phyloP scores from a whole-genome alignment of 2,797 vertebrate species.

The Leptodactylus fallax region DNA sequence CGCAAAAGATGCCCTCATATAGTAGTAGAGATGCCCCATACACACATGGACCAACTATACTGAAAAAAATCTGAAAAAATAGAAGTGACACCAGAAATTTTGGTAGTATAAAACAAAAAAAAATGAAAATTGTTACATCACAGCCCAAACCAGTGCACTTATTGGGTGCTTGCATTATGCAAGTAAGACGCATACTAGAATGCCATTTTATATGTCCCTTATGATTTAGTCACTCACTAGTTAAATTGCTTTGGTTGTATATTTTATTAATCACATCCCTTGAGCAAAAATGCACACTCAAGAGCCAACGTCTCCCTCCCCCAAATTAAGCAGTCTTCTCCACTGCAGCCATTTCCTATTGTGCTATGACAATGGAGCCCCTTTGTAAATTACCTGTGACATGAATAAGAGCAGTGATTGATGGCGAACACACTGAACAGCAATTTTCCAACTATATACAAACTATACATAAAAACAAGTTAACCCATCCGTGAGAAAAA shows the following conservation, averaged over 20 bases:
- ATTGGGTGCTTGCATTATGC: too few relatives aligned
- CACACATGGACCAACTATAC: too few relatives aligned
- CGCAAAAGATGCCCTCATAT: too few relatives aligned
- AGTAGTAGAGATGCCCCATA: too few relatives aligned
- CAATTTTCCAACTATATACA: constrained; percentile 55
- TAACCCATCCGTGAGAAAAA: constrained; percentile 26
- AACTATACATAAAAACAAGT: constrained; percentile 46
- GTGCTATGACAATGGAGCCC: constrained; percentile 53
- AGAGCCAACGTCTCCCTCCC: constrained; percentile 23
- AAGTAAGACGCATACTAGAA: not conserved
- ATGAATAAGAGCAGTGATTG: constrained; percentile 61
- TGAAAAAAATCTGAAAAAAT: too few relatives aligned
- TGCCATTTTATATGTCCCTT: not conserved
- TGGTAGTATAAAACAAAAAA: too few relatives aligned
- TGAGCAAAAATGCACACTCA: constrained; percentile 45
- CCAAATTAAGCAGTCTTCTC: constrained; percentile 42
- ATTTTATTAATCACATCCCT: constrained; percentile 43
- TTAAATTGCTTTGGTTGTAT: constrained; percentile 8
- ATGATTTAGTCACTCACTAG: not conserved
- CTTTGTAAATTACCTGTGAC: constrained; percentile 61
- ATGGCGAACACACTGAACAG: constrained; percentile 47
- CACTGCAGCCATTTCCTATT: constrained; percentile 47
- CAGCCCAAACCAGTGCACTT: too few relatives aligned
- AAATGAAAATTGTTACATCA: too few relatives aligned
- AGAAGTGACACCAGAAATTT: too few relatives aligned